A percentile compares a stretch with the other conserved stretches of the same genome.
phyloP scores from a whole-genome alignment of 2,113 vertebrate genomes.

The Mormoops blainvillei region DNA sequence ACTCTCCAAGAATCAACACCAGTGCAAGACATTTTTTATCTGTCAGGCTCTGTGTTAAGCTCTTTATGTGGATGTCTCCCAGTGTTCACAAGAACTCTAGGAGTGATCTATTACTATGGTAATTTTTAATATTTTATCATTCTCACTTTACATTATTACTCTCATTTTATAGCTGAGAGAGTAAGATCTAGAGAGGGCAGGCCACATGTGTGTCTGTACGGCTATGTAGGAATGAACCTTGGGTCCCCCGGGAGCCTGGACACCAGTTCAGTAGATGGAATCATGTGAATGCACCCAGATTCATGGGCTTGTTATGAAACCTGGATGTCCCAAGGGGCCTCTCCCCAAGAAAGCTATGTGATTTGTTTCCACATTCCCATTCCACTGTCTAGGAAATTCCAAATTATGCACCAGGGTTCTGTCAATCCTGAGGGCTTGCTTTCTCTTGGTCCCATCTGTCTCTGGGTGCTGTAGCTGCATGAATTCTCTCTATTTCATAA shows the following conservation, averaged over 20 bases:
- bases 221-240: not conserved
- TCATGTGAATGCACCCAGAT: not conserved
- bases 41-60: not conserved
- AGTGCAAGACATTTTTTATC: not conserved
- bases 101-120: not conserved
- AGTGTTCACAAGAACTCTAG: not conserved
- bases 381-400: not conserved
- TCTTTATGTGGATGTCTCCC: not conserved
- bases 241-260: not conserved
- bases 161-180: not conserved
- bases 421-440: not conserved
- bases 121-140: not conserved
- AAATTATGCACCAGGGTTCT: not conserved
- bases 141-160: not conserved
- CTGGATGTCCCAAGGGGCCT: not conserved
- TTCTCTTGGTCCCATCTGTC: not conserved
- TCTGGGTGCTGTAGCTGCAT: not conserved
- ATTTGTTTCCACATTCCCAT: not conserved
- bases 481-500: not conserved
- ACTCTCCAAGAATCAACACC: not conserved
- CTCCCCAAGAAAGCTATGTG: not conserved
- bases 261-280: not conserved
- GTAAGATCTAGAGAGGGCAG: not conserved
- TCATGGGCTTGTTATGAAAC: not conserved
- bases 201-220: not conserved